Evolutionary conservation across 2,797 vertebrate genomes (phyloP).

Genomic region (Xenops minutus): DNA sequence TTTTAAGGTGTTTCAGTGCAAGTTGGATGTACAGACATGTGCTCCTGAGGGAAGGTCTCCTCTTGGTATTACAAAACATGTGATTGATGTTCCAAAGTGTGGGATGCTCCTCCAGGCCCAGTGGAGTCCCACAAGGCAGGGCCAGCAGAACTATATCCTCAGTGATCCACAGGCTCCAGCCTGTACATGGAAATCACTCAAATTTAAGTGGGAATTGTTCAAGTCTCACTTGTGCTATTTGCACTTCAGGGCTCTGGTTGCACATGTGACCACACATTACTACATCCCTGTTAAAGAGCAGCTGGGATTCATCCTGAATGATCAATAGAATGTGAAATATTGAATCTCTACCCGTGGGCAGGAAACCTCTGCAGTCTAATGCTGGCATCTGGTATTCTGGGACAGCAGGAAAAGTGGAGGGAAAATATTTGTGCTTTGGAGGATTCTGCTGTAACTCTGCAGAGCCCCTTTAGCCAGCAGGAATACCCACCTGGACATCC

Average conservation of each 20-base stretch:
- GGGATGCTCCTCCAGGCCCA: neutral
- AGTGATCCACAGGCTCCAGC: neutral
- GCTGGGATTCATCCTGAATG: neutral
- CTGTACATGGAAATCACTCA: rapidly evolving
- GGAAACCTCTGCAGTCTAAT: neutral
- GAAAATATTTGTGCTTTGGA: neutral
- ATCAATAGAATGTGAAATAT: neutral
- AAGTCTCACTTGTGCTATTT: neutral
- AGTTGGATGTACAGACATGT: neutral
- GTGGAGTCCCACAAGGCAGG: neutral
- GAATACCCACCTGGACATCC: neutral
- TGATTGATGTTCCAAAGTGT: rapidly evolving
- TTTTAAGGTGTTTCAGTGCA: neutral
- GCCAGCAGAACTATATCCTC: rapidly evolving
- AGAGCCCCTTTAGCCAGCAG: neutral
- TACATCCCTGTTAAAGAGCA: neutral
- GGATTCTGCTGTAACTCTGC: neutral
- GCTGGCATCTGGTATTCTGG: neutral
- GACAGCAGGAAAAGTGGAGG: neutral
- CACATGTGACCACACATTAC: rapidly evolving
- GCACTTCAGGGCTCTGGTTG: neutral
- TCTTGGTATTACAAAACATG: neutral
- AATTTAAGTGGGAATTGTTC: neutral
- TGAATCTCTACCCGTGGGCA: neutral
- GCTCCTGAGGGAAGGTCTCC: neutral